phyloP scores from a whole-genome alignment of 2,113 vertebrate genomes.

The Ameiurus melas region DNA sequence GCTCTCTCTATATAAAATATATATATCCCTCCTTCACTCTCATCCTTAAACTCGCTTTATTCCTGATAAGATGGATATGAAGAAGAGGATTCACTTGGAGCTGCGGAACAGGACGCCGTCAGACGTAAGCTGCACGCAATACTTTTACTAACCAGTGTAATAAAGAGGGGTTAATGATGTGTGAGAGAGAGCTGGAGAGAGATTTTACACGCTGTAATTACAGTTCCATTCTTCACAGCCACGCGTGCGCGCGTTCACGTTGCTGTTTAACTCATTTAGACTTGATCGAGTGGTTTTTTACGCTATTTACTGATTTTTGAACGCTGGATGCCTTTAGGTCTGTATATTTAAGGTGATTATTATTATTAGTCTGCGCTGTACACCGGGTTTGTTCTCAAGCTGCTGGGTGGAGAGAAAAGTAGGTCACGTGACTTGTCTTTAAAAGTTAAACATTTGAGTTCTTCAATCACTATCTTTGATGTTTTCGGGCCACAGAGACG shows the following conservation, averaged over 20 bases:
- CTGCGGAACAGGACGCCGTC: conserved; percentile 97
- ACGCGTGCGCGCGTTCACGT: no score
- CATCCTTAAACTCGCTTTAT: not conserved
- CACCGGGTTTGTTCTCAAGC: not conserved
- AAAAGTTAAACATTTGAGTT: not conserved
- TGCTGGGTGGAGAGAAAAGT: not conserved
- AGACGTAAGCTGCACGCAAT: conserved; percentile 82
- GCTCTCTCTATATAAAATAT: not conserved
- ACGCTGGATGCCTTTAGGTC: no score
- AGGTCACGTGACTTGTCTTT: not conserved
- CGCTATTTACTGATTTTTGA: no score
- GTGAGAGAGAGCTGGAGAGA: no score
- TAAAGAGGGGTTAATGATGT: not conserved
- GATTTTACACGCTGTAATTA: not conserved
- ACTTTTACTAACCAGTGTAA: not conserved
- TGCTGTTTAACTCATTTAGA: no score
- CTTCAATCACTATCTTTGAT: not conserved
- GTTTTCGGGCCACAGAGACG: no score
- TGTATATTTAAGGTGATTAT: no score
- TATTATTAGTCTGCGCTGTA: not conserved
- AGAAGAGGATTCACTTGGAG: conserved; percentile 96
- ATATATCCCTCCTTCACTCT: no score
- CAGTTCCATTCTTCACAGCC: not conserved
- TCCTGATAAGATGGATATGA: conserved; percentile 84
- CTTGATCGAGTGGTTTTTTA: no score